phyloP scores from a whole-genome alignment of 2,113 vertebrate species.

The Lagopus muta region DNA sequence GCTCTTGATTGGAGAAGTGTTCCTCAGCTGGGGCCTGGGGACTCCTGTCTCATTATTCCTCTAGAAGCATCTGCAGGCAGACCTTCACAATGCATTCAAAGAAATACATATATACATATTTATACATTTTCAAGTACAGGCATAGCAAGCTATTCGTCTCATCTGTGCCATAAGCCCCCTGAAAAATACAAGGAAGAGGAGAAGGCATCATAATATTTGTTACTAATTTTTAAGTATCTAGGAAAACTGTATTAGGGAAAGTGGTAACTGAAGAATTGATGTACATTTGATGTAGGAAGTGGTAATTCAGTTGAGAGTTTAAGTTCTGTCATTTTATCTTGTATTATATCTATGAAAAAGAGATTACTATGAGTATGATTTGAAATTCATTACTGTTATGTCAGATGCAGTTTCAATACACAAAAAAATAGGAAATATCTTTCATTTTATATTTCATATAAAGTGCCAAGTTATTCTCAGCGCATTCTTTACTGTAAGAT shows the following conservation, averaged over 20 bases:
- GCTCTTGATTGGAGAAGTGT: not conserved
- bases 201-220: not conserved
- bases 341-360: not conserved
- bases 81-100: not conserved
- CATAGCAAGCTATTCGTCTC: not conserved
- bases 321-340: not conserved
- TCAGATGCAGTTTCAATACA: not conserved
- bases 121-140: not conserved
- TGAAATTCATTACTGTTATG: not conserved
- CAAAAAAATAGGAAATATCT: not conserved
- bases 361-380: not conserved
- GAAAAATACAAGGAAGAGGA: not conserved
- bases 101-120: not conserved
- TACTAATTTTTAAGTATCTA: not conserved
- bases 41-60: not conserved
- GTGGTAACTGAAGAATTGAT: not conserved
- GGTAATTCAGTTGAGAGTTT: not conserved
- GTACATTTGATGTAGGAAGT: not conserved
- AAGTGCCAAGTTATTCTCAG: not conserved
- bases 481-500: not conserved
- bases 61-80: not conserved
- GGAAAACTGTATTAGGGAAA: not conserved
- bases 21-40: not conserved
- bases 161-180: not conserved
- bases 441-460: not conserved